Conservation (phyloP, 2,797 vertebrate species). For the Malacoraja senta region DNA sequence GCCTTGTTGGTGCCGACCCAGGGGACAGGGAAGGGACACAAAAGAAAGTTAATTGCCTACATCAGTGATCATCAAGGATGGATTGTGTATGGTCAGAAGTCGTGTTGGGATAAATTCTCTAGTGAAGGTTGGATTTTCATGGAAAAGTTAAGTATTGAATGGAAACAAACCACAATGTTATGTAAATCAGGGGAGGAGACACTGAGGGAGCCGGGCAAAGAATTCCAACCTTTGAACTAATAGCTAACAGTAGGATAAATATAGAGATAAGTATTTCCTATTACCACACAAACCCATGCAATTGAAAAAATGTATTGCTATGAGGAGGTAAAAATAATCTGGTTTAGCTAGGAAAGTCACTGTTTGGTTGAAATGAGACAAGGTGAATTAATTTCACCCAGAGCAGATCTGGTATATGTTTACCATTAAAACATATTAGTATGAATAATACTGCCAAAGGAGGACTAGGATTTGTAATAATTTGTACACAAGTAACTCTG, state of each 20-base stretch:
- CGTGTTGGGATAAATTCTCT: background rate
- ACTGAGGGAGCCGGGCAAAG: background rate
- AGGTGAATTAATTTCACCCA: background rate
- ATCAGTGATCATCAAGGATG: background rate
- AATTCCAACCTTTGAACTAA: background rate
- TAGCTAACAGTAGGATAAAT: background rate
- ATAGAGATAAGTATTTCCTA: background rate
- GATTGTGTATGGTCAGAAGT: background rate
- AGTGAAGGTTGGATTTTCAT: background rate
- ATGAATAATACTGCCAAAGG: background rate
- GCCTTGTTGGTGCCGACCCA: too few relatives aligned
- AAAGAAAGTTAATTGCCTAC: too few relatives aligned
- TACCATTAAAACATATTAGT: background rate
- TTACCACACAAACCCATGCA: background rate
- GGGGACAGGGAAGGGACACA: background rate
- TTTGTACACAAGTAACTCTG: background rate
- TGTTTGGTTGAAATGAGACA: background rate
- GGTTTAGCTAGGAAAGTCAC: background rate
- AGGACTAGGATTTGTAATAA: background rate
- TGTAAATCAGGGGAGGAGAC: background rate
- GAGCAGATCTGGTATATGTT: background rate
- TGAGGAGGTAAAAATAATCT: background rate
- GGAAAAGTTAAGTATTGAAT: background rate
- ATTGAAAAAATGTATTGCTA: background rate
- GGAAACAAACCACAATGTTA: background rate